Evolutionary conservation across 1,140 invertebrate genomes (phyloP).

Genomic region (Kradibia gibbosae): DNA sequence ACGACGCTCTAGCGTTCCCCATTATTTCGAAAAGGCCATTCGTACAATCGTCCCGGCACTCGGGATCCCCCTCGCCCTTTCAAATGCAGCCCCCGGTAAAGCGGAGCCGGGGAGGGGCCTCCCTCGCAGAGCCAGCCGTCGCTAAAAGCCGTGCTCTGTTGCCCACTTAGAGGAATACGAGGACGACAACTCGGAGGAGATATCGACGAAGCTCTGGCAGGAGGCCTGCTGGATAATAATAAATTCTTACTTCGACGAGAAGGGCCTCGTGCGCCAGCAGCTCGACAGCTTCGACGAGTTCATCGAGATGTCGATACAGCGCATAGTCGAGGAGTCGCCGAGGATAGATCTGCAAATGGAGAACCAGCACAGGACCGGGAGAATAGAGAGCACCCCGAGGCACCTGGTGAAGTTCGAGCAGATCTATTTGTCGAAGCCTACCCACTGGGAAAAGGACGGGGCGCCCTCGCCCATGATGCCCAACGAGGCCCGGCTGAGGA

Average conservation of each 20-base stretch:
- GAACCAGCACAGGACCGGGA: constrained; percentile 92
- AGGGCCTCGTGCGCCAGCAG: constrained; percentile 97
- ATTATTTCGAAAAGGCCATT: too few species aligned
- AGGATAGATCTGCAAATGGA: constrained; percentile 96
- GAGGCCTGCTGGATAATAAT: constrained; percentile 64
- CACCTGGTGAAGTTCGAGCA: constrained; percentile 98
- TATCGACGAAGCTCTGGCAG: constrained; percentile 59
- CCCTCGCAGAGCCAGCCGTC: too few species aligned
- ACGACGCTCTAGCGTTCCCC: too few species aligned
- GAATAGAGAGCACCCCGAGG: constrained; percentile 88
- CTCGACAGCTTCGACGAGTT: constrained; percentile 99
- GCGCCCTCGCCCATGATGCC: constrained; percentile 99
- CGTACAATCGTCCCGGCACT: too few species aligned
- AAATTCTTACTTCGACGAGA: constrained; percentile 89
- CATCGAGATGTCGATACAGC: constrained; percentile 98
- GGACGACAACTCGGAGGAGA: constrained; percentile 52
- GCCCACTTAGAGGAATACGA: constrained; percentile 43
- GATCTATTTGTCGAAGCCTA: constrained; percentile 98
- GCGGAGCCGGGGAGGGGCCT: too few species aligned
- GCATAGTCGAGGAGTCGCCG: constrained; percentile 98
- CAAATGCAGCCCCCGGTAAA: too few species aligned
- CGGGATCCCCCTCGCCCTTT: too few species aligned
- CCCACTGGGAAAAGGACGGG: constrained; percentile 99
- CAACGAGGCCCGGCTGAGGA: constrained; percentile 92
- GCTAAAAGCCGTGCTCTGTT: too few species aligned